Evolutionary conservation across 1,140 invertebrate genomes (phyloP).

Genomic region (Limonius californicus): DNA sequence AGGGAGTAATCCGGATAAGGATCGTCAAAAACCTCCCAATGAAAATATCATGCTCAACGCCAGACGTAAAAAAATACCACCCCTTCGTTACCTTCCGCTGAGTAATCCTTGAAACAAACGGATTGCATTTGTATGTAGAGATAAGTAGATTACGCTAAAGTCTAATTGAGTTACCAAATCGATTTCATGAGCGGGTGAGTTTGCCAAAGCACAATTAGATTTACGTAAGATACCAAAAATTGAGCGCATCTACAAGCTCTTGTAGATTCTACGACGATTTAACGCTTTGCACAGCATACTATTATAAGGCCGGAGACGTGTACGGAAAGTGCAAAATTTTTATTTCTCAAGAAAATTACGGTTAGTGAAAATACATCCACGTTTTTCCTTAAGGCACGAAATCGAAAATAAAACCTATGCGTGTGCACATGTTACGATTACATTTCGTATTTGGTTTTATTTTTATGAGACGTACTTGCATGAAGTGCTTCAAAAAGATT

Average conservation of each 20-base stretch:
- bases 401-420: too few relatives aligned
- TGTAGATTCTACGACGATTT: not conserved
- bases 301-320: too few relatives aligned
- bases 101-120: constrained; percentile 5
- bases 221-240: constrained; percentile 5
- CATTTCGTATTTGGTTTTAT: too few relatives aligned
- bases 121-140: constrained; percentile 11
- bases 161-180: constrained; percentile 15
- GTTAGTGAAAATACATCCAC: too few relatives aligned
- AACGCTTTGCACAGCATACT: too few relatives aligned
- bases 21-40: constrained; percentile 15
- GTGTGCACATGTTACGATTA: too few relatives aligned
- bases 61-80: not conserved
- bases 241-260: not conserved
- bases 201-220: not conserved
- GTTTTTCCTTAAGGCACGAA: too few relatives aligned
- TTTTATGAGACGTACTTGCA: too few relatives aligned
- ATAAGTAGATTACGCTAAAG: constrained; percentile 5
- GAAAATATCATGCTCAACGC: constrained; percentile 5
- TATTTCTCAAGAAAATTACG: too few relatives aligned
- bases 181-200: constrained; percentile 9
- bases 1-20: constrained; percentile 15
- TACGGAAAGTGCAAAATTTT: too few relatives aligned
- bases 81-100: not conserved
- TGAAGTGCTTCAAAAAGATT: too few relatives aligned